phyloP scores from a whole-genome alignment of 2,797 vertebrate genomes.

The Lepilemur ruficaudatus region DNA sequence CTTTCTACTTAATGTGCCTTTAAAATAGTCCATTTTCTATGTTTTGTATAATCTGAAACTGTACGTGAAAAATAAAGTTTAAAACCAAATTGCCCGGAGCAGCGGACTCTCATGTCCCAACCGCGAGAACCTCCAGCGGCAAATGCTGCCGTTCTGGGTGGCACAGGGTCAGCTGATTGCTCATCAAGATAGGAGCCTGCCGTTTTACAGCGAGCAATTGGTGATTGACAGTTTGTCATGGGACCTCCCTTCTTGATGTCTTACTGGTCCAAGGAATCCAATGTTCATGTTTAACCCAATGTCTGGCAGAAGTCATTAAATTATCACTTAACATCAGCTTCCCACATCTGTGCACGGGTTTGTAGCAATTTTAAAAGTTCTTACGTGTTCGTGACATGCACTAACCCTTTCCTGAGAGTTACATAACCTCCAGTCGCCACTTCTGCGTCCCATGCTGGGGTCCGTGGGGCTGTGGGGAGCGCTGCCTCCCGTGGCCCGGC shows the following conservation, averaged over 20 bases:
- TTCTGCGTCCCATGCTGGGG: not conserved
- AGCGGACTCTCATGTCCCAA: conserved; percentile 24
- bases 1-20: conserved; percentile 71
- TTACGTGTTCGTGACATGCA: not conserved
- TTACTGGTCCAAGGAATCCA: not conserved
- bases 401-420: not conserved
- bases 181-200: rapidly evolving
- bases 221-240: rapidly evolving
- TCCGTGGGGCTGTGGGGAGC: too few species aligned
- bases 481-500: not conserved
- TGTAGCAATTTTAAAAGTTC: not conserved
- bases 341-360: not conserved
- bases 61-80: conserved; percentile 81
- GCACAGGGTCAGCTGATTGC: not conserved
- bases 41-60: conserved; percentile 80
- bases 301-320: not conserved
- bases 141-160: rapidly evolving
- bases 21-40: conserved; percentile 75
- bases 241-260: not conserved
- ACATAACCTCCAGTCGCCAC: not conserved
- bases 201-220: rapidly evolving
- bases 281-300: not conserved
- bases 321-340: not conserved
- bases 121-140: not conserved
- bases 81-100: conserved; percentile 59